A percentile compares a stretch with the other conserved stretches of the same genome.
Conservation (phyloP, 2,113 vertebrate species). For the Corydoras sp. region DNA sequence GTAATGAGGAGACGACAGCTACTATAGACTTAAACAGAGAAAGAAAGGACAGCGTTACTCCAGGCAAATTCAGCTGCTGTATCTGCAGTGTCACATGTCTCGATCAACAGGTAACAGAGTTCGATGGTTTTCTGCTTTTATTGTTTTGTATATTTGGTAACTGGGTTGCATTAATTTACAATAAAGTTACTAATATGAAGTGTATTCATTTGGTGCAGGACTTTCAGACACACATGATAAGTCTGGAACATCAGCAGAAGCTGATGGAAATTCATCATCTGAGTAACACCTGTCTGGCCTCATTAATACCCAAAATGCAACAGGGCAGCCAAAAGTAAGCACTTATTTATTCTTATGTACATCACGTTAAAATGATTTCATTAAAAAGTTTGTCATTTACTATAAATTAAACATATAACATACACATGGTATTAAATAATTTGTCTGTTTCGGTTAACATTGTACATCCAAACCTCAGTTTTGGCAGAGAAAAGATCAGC, state of each 20-base stretch:
- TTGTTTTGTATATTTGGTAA: not conserved
- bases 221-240: slow-evolving; percentile 85
- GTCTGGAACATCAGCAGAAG: slow-evolving; percentile 75
- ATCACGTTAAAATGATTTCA: not conserved
- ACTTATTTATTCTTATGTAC: slow-evolving; percentile 13
- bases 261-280: slow-evolving; percentile 77
- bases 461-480: too few species aligned
- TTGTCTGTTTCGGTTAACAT: too few species aligned
- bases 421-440: too few species aligned
- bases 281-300: slow-evolving; percentile 74
- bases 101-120: slow-evolving; percentile 72
- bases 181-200: too few species aligned
- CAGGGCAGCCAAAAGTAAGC: slow-evolving; percentile 55
- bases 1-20: slow-evolving; percentile 47
- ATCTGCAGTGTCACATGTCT: slow-evolving; percentile 76
- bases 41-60: slow-evolving; percentile 32
- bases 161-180: not conserved
- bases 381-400: too few species aligned
- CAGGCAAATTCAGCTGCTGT: slow-evolving; percentile 78
- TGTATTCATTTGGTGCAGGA: slow-evolving; percentile 56
- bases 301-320: slow-evolving; percentile 70
- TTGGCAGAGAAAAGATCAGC: too few species aligned
- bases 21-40: slow-evolving; percentile 37
- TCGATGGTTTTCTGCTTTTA: not conserved
- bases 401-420: too few species aligned